A percentile compares a stretch with the other conserved stretches of the same genome.
Evolutionary conservation across 2,888 invertebrate species (phyloP).

Genomic region (Hirtodrosophila confusa): DNA sequence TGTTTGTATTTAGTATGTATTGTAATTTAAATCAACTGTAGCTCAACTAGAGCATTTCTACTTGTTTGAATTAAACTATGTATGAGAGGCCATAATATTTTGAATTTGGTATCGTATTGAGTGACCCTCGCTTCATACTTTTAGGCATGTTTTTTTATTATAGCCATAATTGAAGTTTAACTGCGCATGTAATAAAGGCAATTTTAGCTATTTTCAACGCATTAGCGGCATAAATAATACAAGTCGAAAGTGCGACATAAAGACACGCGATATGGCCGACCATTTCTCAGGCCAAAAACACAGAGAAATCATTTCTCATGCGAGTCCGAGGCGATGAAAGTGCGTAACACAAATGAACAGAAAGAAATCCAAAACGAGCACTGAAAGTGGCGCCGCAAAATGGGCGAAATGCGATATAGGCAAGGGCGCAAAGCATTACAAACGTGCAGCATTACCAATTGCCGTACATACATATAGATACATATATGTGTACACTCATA

Average conservation of each 20-base stretch:
- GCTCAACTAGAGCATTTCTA: too few relatives aligned
- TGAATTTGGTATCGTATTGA: slow-evolving; percentile 14
- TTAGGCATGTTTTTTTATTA: slow-evolving; percentile 67
- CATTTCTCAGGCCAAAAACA: slow-evolving; percentile 53
- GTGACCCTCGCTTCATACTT: slow-evolving; percentile 35
- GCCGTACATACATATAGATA: slow-evolving; percentile 6
- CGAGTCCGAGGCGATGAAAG: slow-evolving; percentile 14
- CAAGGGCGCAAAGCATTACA: slow-evolving; percentile 39
- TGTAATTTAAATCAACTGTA: too few relatives aligned
- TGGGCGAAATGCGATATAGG: slow-evolving; percentile 64
- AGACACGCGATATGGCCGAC: slow-evolving; percentile 48
- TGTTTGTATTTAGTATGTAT: too few relatives aligned
- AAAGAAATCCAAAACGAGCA: slow-evolving; percentile 20
- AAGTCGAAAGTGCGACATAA: slow-evolving; percentile 62
- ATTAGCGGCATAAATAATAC: slow-evolving; percentile 79
- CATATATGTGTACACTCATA: neutral
- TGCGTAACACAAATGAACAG: slow-evolving; percentile 40
- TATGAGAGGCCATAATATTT: neutral
- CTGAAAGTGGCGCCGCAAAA: slow-evolving; percentile 45
- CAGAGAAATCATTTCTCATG: slow-evolving; percentile 31
- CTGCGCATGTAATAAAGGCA: slow-evolving; percentile 81
- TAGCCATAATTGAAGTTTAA: slow-evolving; percentile 78
- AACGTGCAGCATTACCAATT: slow-evolving; percentile 45
- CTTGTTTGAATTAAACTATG: too few relatives aligned
- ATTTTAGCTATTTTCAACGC: slow-evolving; percentile 79